Evolutionary conservation across 1,140 invertebrate genomes (phyloP).

Genomic region (Trichonephila clavipes): DNA sequence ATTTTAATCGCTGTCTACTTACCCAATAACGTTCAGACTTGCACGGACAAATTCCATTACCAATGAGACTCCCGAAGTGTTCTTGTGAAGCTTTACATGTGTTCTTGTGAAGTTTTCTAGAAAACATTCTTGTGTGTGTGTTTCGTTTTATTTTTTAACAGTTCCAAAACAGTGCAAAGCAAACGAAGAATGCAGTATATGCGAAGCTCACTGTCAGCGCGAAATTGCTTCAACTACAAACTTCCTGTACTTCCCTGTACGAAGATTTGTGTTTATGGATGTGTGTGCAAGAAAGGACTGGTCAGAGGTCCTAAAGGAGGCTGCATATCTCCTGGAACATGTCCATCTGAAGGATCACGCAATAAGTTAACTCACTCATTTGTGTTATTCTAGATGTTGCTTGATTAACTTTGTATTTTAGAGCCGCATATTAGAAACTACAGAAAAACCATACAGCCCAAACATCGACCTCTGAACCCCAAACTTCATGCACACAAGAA

Average conservation of each 20-base stretch:
- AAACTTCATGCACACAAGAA: not conserved
- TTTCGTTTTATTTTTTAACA: not conserved
- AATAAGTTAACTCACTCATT: not conserved
- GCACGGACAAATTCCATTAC: no score
- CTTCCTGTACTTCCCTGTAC: not conserved
- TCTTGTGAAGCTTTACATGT: no score
- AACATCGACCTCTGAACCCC: not conserved
- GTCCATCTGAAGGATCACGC: not conserved
- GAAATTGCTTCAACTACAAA: not conserved
- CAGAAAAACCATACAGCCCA: not conserved
- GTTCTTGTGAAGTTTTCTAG: no score
- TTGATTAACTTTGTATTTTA: not conserved
- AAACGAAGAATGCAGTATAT: not conserved
- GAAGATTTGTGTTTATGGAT: slow-evolving; percentile 5
- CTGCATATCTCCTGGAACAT: not conserved
- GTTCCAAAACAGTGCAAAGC: not conserved
- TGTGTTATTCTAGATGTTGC: not conserved
- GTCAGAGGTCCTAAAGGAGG: not conserved
- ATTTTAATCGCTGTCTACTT: no score
- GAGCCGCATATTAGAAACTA: not conserved
- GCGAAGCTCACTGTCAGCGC: slow-evolving; percentile 21
- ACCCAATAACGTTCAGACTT: no score
- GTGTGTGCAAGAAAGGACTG: slow-evolving; percentile 9
- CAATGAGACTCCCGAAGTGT: no score
- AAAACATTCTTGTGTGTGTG: no score